A percentile compares a stretch with the other conserved stretches of the same genome.
phyloP scores from a whole-genome alignment of 92 coral and sea anemone genomes.

The Umimayanthus kanabou region DNA sequence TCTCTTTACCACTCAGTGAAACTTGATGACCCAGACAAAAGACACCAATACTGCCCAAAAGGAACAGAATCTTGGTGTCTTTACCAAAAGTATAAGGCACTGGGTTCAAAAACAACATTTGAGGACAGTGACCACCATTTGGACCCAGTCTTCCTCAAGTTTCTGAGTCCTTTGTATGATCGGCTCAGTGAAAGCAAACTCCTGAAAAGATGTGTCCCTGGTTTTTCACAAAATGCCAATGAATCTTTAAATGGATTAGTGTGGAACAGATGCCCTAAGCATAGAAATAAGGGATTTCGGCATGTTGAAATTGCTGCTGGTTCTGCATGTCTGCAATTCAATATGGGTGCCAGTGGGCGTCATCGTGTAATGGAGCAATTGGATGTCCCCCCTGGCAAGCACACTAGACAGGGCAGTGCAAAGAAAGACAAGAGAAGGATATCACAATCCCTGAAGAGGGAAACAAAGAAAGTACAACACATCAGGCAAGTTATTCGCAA shows the following conservation, averaged over 20 bases:
- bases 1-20: conserved; percentile 15
- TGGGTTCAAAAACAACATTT: too few species aligned
- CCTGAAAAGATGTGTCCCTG: neutral
- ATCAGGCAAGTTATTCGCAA: too few species aligned
- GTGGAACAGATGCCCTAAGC: neutral
- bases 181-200: conserved; percentile 32
- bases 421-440: neutral
- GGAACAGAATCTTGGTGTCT: conserved; percentile 5
- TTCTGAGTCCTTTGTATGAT: conserved; percentile 13
- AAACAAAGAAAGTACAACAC: neutral
- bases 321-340: neutral
- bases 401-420: neutral
- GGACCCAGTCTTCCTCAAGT: neutral
- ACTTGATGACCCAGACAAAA: neutral
- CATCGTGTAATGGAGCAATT: neutral
- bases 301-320: neutral
- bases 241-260: conserved; percentile 7
- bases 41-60: conserved; percentile 39
- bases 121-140: too few species aligned
- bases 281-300: neutral
- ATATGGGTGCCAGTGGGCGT: neutral
- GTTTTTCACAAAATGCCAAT: conserved; percentile 30
- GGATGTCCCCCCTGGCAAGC: neutral
- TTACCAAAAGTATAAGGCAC: too few species aligned
- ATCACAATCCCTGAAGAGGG: neutral